Evolutionary conservation across 2,888 invertebrate genomes (phyloP).

Genomic region (Mystacides longicornis): DNA sequence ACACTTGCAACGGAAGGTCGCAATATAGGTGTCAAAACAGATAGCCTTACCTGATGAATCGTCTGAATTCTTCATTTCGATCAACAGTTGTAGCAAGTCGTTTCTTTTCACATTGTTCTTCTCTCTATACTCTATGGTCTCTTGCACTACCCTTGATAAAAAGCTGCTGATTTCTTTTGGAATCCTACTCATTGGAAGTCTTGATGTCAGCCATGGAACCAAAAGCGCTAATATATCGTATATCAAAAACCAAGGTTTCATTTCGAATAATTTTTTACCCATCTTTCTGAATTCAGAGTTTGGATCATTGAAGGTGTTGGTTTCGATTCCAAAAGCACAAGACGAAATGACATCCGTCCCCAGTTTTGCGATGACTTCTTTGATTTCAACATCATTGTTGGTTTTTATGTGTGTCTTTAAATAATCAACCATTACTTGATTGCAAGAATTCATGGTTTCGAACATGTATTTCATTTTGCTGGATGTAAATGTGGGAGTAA

Average conservation of each 20-base stretch:
- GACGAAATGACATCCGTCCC: slow-evolving; percentile 28
- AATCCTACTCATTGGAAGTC: neutral
- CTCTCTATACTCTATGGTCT: slow-evolving; percentile 38
- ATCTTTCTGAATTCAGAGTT: slow-evolving; percentile 13
- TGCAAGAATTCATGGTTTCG: slow-evolving; percentile 9
- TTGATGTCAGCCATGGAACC: neutral
- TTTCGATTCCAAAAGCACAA: slow-evolving; percentile 28
- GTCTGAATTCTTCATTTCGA: slow-evolving; percentile 40
- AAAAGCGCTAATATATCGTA: neutral
- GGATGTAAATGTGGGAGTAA: slow-evolving; percentile 8
- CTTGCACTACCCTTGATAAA: slow-evolving; percentile 38
- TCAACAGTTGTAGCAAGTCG: slow-evolving; percentile 50
- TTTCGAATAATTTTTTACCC: slow-evolving; percentile 12
- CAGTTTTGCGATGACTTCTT: slow-evolving; percentile 10
- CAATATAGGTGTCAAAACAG: too few species aligned
- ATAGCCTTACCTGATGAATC: neutral
- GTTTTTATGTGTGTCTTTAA: neutral
- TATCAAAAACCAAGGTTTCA: slow-evolving; percentile 2
- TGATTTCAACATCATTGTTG: neutral
- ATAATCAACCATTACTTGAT: slow-evolving; percentile 9
- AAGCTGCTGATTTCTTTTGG: slow-evolving; percentile 29
- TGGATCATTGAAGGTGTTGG: slow-evolving; percentile 11
- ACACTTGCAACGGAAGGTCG: too few species aligned
- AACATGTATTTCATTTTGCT: slow-evolving; percentile 18
- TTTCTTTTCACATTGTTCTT: slow-evolving; percentile 37